Base-by-base conservation (phyloP, 2,797 vertebrate species). In the Poeciliopsis gracilis region DNA sequence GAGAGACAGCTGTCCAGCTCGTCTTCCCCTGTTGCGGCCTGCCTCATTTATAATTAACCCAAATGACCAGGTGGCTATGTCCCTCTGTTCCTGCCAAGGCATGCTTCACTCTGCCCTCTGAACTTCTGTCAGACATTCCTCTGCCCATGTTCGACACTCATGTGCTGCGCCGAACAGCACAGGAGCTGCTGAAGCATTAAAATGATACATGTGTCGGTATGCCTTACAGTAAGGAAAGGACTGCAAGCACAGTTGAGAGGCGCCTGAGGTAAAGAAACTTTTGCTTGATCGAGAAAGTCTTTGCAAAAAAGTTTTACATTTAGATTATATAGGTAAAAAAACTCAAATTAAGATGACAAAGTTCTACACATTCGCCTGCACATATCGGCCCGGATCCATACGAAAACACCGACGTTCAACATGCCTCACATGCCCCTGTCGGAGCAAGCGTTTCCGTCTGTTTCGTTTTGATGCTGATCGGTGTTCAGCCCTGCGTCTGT, bases 21-120 rank as follows among this genome's bases (percentile, higher is more conserved):
- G 95, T 96, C 95, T 96, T 94, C 95, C 94, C 73, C 88, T 87
- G 88, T 73, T 91, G 92, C 0, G 84, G 93, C 89, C 90, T 91
- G 84, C 91, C 88, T 92, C 91, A 96, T 95, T 92, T 94, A 96
- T 95, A 95, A 95, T 93, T 92, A 96, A 96, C 94, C 92, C 92
- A 90, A 93, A 94, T 95, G 95, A 96, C 93, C 95, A 95, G 92
- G 93, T 94, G 95, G 91, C 90, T 91, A 91, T 91, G 93, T 93
- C 90, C 91, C 91, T 86, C 92, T 92, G 90, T 94, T 93, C 93
- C 92, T 90, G 94, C 93, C 92, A 95, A 94, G 77, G 89, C 95
- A 94, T 93, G 89, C 92, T 93, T 93, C 77, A 0, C 67, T 69
- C 77, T 93, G 91, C 93, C 92, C 93, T 90, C 85, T 91, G 92